Evolutionary conservation across 2,113 vertebrate genomes (phyloP).

Genomic region (Prionailurus viverrinus): DNA sequence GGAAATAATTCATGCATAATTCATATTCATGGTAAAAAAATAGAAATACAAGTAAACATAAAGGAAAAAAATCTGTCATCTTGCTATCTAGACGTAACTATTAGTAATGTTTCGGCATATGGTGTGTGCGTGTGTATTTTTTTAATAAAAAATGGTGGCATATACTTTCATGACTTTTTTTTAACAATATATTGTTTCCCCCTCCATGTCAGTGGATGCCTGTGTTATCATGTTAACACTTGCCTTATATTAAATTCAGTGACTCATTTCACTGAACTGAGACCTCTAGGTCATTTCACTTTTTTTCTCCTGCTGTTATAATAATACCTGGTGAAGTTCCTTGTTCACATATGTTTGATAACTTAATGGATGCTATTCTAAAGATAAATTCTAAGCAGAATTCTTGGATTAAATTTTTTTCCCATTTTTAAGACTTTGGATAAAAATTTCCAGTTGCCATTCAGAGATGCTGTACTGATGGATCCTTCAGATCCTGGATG

Average conservation of each 20-base stretch:
- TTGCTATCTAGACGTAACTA: neutral
- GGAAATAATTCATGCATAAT: constrained; percentile 39
- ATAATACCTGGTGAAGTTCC: neutral
- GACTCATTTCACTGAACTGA: constrained; percentile 30
- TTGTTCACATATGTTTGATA: constrained; percentile 23
- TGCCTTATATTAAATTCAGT: constrained; percentile 44
- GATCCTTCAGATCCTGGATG: neutral
- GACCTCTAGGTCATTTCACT: neutral
- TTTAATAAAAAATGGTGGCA: constrained; percentile 10
- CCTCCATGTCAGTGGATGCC: neutral
- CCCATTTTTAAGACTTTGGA: neutral
- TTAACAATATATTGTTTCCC: neutral
- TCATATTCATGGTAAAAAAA: constrained; percentile 1
- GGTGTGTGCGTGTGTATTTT: neutral
- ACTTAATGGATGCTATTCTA: neutral
- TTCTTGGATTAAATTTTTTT: neutral
- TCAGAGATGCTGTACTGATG: neutral
- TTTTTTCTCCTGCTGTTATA: neutral
- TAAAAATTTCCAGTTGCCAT: neutral
- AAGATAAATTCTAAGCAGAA: constrained; percentile 32
- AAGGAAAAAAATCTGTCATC: neutral
- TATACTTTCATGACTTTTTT: neutral
- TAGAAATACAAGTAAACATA: neutral
- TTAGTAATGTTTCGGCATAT: neutral
- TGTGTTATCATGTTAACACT: neutral